Evolutionary conservation across 2,797 vertebrate species (phyloP).

Genomic region (Epinephelus awoara): DNA sequence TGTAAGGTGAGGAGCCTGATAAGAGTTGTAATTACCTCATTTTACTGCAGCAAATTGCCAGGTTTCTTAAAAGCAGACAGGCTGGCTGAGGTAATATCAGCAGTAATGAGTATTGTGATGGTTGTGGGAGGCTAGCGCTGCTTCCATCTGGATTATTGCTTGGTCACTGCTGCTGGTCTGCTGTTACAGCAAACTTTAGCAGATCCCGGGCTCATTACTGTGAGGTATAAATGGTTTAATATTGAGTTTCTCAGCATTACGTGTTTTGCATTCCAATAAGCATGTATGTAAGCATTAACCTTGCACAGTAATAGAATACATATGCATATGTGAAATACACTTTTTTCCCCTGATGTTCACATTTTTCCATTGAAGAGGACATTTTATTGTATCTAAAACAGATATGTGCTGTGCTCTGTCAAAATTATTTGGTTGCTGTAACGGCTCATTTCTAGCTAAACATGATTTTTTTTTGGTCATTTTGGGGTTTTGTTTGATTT

Average conservation of each 20-base stretch:
- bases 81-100: conserved; percentile 73
- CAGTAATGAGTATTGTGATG: conserved; percentile 80
- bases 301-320: not conserved
- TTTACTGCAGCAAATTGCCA: conserved; percentile 79
- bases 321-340: not conserved
- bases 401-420: not conserved
- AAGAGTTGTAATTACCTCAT: conserved; percentile 82
- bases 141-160: conserved; percentile 76
- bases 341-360: not conserved
- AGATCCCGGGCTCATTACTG: conserved; percentile 51
- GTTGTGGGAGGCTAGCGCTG: conserved; percentile 59
- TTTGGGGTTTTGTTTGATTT: too few species aligned
- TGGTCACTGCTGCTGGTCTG: conserved; percentile 65
- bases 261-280: conserved; percentile 1
- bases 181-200: conserved; percentile 53
- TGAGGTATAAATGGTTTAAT: conserved; percentile 29
- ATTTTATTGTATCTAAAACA: not conserved
- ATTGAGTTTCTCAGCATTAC: conserved; percentile 28
- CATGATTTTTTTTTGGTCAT: too few species aligned
- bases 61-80: conserved; percentile 77
- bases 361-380: not conserved
- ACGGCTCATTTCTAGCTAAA: too few species aligned
- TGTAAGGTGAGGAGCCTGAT: conserved; percentile 78
- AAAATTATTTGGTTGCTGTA: too few species aligned
- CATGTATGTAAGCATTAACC: conserved; percentile 8